These are phyloP conservation scores for Alouatta palliata DNA, from an alignment of 2,113 vertebrate genomes.

Conservation along the genomic window DNA sequence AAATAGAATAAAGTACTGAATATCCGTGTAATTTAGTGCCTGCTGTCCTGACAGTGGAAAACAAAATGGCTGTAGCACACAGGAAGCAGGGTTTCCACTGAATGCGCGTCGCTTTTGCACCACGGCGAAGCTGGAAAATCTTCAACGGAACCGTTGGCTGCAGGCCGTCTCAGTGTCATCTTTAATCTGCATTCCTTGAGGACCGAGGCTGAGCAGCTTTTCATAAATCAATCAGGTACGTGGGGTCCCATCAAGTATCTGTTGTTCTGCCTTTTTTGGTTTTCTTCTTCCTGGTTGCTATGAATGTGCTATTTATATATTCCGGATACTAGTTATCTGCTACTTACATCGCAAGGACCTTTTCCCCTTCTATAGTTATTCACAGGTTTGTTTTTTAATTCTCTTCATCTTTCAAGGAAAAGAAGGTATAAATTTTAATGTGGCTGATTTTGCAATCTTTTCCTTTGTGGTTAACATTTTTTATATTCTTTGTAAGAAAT, in stretches of 20 bases:
- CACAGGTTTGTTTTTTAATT: not conserved
- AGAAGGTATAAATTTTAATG: not conserved
- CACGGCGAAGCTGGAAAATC: not conserved
- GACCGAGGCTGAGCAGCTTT: too few species aligned
- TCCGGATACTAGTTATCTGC: too few species aligned
- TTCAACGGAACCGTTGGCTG: not conserved
- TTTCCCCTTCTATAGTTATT: not conserved
- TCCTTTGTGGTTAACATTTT: not conserved
- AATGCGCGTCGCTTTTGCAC: not conserved
- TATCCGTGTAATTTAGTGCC: not conserved
- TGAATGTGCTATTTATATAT: not conserved
- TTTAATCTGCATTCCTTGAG: not conserved
- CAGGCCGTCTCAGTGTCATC: too few species aligned
- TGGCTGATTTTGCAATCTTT: not conserved
- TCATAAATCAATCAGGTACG: accelerated
- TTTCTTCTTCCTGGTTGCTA: not conserved
- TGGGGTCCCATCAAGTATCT: accelerated
- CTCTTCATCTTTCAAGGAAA: not conserved
- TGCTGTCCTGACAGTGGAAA: not conserved
- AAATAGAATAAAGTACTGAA: not conserved
- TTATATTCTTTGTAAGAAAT: not conserved
- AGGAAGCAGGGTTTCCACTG: not conserved
- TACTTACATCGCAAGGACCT: accelerated
- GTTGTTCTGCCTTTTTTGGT: too few species aligned
- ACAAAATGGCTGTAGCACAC: not conserved